Evolutionary conservation across 1,140 invertebrate genomes (phyloP), one percentile per base, ranked within the genome.

Genomic region (Lerema accius): DNA sequence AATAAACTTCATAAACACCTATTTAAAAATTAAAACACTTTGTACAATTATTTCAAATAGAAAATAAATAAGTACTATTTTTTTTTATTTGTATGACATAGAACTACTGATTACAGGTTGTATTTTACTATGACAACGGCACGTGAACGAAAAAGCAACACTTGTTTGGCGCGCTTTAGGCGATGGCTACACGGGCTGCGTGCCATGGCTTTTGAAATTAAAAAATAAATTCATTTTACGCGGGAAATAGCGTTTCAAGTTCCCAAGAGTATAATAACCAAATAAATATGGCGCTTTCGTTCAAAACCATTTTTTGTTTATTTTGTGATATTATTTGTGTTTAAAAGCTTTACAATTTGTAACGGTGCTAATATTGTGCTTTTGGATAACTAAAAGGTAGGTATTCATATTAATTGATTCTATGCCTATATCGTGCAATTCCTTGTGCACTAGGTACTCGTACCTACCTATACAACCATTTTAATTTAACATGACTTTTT

Each of bases 91-190:
- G 3, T 50, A 35, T 35, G 46, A 6, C 14, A 13, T 50, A 35
- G 5, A 50, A 50, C 28, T 35, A 16, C 46, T 48, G 45, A 4
- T 23, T 50, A 50, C 1, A 1, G 13, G 1, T 7, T 4, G 1
- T 1, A 32, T 4, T 32, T 50, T 16, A 7, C 42, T 59, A 37
- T 59, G 43, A 16, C 16, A 3, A 35, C 40, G 35, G 32, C 62
- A 59, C 55, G 43, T 45, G 49, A 63, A 49, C 48, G 46, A 48
- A 63, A 64, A 53, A 40, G 51, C 60, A 72, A 76, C 76, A 76
- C 68, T 69, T 58, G 73, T 71, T 73, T 73, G 63, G 63, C 68
- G 71, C 67, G 73, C 66, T 68, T 63, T 65, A 59, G 51, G 60
- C 48, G 67, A 58, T 53, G 68, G 68, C 63, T 65, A 69, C 65